Evolutionary conservation across 2,888 invertebrate genomes (phyloP).

Genomic region (Thymelicus acteon): DNA sequence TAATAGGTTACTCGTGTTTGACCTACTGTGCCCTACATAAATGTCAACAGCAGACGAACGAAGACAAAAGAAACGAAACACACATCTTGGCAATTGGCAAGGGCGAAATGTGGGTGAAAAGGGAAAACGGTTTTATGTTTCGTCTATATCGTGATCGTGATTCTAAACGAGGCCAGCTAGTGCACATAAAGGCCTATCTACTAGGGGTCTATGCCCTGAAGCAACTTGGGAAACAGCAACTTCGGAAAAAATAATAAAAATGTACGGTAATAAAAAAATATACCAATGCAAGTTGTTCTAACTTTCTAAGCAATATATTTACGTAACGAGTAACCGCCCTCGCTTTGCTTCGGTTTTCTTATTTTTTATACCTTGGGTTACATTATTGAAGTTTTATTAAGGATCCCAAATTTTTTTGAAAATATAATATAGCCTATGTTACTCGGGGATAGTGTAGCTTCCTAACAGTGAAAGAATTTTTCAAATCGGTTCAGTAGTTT

Average conservation of each 20-base stretch:
- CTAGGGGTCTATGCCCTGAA: background rate
- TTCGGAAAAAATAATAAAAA: background rate
- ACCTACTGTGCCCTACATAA: conserved; percentile 3
- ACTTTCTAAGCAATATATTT: too few relatives aligned
- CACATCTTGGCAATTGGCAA: background rate
- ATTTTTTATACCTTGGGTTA: too few relatives aligned
- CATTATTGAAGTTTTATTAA: too few relatives aligned
- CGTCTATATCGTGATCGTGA: conserved; percentile 1
- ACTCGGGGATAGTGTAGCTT: too few relatives aligned
- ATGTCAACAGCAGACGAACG: background rate
- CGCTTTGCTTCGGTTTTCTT: too few relatives aligned
- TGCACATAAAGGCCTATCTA: background rate
- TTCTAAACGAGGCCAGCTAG: background rate
- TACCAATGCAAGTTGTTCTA: too few relatives aligned
- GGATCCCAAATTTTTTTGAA: too few relatives aligned
- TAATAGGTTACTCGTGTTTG: background rate
- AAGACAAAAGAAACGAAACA: conserved; percentile 7
- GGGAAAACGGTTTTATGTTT: conserved; percentile 1
- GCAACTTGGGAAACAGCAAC: background rate
- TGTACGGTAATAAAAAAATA: too few relatives aligned
- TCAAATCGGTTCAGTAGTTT: too few relatives aligned
- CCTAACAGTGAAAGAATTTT: too few relatives aligned
- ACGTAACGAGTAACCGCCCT: too few relatives aligned
- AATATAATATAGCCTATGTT: too few relatives aligned
- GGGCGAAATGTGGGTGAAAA: background rate